Evolutionary conservation across 2,888 invertebrate species (phyloP), one percentile per base, ranked within the genome.

Genomic region (Lepidochitona cinerea): DNA sequence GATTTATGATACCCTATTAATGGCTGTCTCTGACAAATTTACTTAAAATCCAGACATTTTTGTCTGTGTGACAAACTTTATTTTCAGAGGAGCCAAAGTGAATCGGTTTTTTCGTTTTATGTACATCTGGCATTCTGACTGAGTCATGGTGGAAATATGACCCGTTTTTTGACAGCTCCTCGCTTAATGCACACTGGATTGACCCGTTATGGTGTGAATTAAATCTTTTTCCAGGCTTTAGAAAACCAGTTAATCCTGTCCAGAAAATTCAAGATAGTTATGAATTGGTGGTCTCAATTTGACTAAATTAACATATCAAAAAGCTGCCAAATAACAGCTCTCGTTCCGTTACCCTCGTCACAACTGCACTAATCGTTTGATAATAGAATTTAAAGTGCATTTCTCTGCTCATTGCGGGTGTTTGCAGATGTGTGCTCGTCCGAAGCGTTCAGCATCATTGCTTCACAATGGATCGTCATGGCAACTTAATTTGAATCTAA

Each of bases 141-240:
- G 41, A 59, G 29, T 59, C 59, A 59, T 26, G 23, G 23, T 59
- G 29, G 29, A 59, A 59, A 59, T 59, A 59, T 59, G 59, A 59
- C 23, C 26, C 29, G 23, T 59, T 54, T 59, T 29, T 59, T 59
- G 59, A 59, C 59, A 59, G 29, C 23, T 59, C 29, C 59, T 29
- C 59, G 29, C 29, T 59, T 59, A 59, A 59, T 59, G 59, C 59
- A 59, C 59, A 59, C 12, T 59, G 23, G 59, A 59, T 59, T 59
- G 59, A 59, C 59, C 12, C 4, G 14, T 26, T 29, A 26, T 14
- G 29, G 59, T 59, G 59, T 23, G 14, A 29, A 32, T 14, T 14
- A 29, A 26, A 59, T 29, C 23, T 23, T 23, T 59, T 32, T 59
- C 12, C 54, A 54, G 26, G 9, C n/a, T 49, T 49, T 59, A 14